Base-by-base conservation (phyloP, 2,113 vertebrate genomes). In the Gila orcuttii region DNA sequence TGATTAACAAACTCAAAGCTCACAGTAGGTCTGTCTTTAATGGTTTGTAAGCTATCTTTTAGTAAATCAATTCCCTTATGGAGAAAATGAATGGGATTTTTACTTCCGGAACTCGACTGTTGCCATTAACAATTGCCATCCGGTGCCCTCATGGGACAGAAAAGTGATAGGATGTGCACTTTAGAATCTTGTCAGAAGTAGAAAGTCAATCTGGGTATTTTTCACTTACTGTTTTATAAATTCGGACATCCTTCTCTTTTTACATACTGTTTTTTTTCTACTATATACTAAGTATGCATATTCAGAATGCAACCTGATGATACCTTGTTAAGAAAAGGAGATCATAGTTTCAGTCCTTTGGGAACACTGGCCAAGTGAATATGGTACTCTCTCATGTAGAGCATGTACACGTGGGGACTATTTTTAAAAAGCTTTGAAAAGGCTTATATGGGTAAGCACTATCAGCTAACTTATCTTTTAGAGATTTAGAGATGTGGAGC, bases 401-500 rank as follows among this genome's bases (percentile, higher is more conserved):
- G 3, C 10, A 21, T 71, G 19, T 71, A 15, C 33, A 45, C 0
- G 0, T 23, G 19, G 3, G 13, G 55, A 64, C 23, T 39, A 47
- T 45, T 28, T 62, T 42, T 36, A 28, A 25, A 39, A 79, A 62
- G 23, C 12, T 17, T 7, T 82, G 45, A 69, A 52, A 69, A 36
- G 13, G 39, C 60, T 3, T 57, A 79, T 36, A 81, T 19, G n/a
- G 28, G 9, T 50, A 64, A 50, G 39, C 13, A 33, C 60, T 31
- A 64, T 69, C 62, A 55, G 66, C 57, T 71, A 33, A 25, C 31
- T 36, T 82, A 71, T 82, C n/a, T 42, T 76, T 62, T 31, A 69
- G 28, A 73, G 85, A 71, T 88, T 64, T n/a, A n/a, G n/a, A 76
- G 64, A 80, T 28, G 33, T 66, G n/a, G 28, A 17, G 7, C 28